Base-by-base conservation (phyloP, 2,888 invertebrate genomes). In the Polydesmus complanatus region DNA sequence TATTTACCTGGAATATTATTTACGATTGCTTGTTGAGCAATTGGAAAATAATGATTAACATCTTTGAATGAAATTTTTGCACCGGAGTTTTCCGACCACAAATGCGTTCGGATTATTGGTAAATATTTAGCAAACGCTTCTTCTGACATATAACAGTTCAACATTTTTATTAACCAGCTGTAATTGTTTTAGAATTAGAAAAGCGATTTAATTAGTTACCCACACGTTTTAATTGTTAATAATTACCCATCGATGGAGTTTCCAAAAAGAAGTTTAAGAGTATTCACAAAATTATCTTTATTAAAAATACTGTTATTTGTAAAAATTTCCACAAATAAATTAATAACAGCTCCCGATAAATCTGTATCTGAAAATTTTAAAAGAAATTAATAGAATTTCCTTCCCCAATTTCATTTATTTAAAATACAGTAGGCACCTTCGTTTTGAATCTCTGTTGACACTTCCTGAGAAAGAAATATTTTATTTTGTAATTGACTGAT, bases 41-140 rank as follows among this genome's bases (percentile, higher is more conserved):
- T 27, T 18, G 25, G 21, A 48, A 1, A 60, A 37, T 37, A 37
- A 37, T 37, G 37, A 37, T 5, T 8, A 8, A 14, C 5, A 8
- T 5, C 5, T 37, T 37, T 37, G 14, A 8, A 37, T 37, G 37
- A 14, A 8, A 48, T 48, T 27, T 47, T 37, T 54, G 1, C 27
- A 5, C 27, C 22, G n/a, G 51, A 47, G 23, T 27, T 48, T 5
- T 55, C 55, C 1, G 64, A 62, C 64, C 64, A 64, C 26, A 64
- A 26, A 3, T 59, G 27, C 48, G 62, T 60, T 5, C 61, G 58
- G 48, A 62, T 53, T 3, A 48, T 37, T 22, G 54, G 47, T 3
- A 64, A 21, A 47, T 62, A 61, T 8, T 54, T 56, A 23, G 57
- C 57, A 49, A 54, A 58, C 54, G 54, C 50, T 5, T 50, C 52